Evolutionary conservation across 2,113 vertebrate species (phyloP).

Genomic region (Scomber scombrus): DNA sequence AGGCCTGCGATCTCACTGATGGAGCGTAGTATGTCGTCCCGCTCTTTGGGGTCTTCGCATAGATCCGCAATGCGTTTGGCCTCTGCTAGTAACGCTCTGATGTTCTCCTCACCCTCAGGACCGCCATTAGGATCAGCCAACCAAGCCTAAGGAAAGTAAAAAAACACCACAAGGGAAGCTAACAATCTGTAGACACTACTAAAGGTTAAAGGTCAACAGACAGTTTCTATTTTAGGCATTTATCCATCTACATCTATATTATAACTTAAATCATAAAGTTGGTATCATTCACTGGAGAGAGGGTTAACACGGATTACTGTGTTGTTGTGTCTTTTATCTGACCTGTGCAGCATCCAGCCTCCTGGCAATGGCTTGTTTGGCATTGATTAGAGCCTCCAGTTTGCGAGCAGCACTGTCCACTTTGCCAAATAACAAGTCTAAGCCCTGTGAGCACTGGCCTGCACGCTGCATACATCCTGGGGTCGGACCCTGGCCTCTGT

Average conservation of each 20-base stretch:
- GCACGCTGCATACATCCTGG: conserved; percentile 95
- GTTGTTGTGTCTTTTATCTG: conserved; percentile 58
- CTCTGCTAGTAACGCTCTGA: conserved; percentile 91
- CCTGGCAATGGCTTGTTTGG: conserved; percentile 96
- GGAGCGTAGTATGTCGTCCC: conserved; percentile 96
- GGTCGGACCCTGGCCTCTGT: conserved; percentile 91
- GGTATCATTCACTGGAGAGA: conserved; percentile 3
- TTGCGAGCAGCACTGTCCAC: conserved; percentile 95
- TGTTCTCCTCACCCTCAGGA: conserved; percentile 95
- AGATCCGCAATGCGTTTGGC: conserved; percentile 95
- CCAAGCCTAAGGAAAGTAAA: conserved; percentile 88
- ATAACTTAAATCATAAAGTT: too few relatives aligned
- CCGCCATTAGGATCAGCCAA: conserved; percentile 96
- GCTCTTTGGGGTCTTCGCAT: conserved; percentile 96
- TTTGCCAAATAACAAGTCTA: conserved; percentile 95
- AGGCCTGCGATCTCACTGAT: conserved; percentile 94
- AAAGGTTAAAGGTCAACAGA: neutral
- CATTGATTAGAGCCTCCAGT: conserved; percentile 95
- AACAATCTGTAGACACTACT: too few relatives aligned
- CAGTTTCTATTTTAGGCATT: neutral
- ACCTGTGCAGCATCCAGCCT: conserved; percentile 98
- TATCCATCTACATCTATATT: too few relatives aligned
- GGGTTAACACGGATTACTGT: conserved; percentile 35
- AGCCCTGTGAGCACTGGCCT: conserved; percentile 93
- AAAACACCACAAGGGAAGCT: neutral